phyloP scores from a whole-genome alignment of 2,113 vertebrate species.

The Astur gentilis region DNA sequence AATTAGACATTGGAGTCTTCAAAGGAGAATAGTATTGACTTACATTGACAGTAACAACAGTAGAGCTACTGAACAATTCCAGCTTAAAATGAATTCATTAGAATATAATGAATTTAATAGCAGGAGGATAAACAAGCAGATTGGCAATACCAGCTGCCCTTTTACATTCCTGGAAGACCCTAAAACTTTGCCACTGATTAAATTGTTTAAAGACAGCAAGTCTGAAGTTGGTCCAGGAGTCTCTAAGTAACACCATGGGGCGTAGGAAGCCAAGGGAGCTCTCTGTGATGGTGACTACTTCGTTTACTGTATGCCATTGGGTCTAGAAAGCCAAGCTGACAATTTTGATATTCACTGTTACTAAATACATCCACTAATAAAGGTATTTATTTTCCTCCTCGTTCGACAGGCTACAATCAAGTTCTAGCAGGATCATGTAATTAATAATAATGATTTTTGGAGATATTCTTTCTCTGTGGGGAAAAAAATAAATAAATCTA shows the following conservation, averaged over 20 bases:
- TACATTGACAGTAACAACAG: background rate
- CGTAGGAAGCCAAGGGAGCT: background rate
- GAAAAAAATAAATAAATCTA: background rate
- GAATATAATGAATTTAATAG: background rate
- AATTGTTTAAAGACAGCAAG: background rate
- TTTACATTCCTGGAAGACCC: background rate
- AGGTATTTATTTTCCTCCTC: background rate
- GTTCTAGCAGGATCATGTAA: background rate
- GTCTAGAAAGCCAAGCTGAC: background rate
- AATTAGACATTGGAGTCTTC: background rate
- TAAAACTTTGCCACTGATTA: background rate
- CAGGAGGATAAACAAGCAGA: background rate
- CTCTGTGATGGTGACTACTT: background rate
- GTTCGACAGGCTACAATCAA: background rate
- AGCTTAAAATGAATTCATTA: background rate
- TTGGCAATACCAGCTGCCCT: background rate
- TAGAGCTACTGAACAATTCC: background rate
- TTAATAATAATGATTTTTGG: background rate
- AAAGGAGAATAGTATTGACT: background rate
- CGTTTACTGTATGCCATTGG: background rate
- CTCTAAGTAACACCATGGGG: background rate
- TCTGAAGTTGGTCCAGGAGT: background rate
- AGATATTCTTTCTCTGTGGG: rapidly evolving
- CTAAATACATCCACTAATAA: background rate
- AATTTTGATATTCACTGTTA: background rate